Conservation (phyloP, 2,888 invertebrate species). For the Phorcus lineatus region DNA sequence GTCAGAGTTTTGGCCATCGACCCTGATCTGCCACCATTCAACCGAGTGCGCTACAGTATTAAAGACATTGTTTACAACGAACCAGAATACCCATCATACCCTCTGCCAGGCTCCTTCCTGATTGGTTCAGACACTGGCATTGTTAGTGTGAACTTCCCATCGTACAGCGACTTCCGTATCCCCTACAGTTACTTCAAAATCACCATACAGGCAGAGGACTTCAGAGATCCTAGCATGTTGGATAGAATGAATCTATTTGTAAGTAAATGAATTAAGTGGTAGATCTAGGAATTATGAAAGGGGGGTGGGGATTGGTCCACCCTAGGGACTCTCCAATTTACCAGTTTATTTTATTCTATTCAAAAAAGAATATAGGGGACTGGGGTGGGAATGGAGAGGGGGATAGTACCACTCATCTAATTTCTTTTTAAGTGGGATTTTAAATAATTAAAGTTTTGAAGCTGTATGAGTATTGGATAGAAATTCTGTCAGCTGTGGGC, state of each 20-base stretch:
- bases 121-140: slow-evolving; percentile 53
- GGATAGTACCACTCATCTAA: too few species aligned
- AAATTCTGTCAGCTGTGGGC: too few species aligned
- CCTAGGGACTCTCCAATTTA: too few species aligned
- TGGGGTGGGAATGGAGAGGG: too few species aligned
- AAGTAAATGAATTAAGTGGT: neutral
- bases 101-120: slow-evolving; percentile 48
- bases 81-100: slow-evolving; percentile 26
- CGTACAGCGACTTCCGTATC: slow-evolving; percentile 47
- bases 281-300: too few species aligned
- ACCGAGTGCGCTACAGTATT: slow-evolving; percentile 33
- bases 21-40: slow-evolving; percentile 40
- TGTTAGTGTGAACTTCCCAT: slow-evolving; percentile 45
- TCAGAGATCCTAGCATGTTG: slow-evolving; percentile 30
- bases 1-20: slow-evolving; percentile 51
- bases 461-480: too few species aligned
- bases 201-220: slow-evolving; percentile 54
- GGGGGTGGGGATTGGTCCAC: too few species aligned
- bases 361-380: too few species aligned
- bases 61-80: slow-evolving; percentile 28
- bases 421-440: too few species aligned
- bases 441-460: too few species aligned
- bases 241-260: slow-evolving; percentile 35
- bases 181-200: slow-evolving; percentile 56
- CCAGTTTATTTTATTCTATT: too few species aligned